A percentile compares a stretch with the other conserved stretches of the same genome.
These are phyloP conservation scores for Troilus luridus DNA, from an alignment of 2,888 invertebrate species.

Conservation along the genomic window DNA sequence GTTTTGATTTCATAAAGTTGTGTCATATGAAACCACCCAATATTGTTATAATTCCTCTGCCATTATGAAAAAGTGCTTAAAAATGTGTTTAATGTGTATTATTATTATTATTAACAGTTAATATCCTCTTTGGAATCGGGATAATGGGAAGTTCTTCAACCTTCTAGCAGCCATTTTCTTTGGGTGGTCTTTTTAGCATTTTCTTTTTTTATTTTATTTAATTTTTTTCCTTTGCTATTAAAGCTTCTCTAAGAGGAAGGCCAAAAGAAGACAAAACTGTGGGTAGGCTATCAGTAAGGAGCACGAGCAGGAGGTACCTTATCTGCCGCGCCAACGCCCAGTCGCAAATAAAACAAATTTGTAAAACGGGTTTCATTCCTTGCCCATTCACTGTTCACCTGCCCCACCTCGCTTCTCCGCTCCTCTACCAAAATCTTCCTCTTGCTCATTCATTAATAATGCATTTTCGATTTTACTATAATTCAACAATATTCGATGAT, in stretches of 20 bases:
- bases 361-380: constrained; percentile 44
- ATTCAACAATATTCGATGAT: no score
- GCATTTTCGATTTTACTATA: not conserved
- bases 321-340: constrained; percentile 43
- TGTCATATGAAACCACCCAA: no score
- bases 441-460: not conserved
- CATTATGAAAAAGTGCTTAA: not conserved
- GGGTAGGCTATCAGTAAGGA: not conserved
- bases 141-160: not conserved
- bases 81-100: not conserved
- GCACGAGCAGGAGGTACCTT: constrained; percentile 10
- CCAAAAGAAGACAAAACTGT: not conserved
- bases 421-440: not conserved
- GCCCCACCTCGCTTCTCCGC: not conserved
- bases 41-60: no score
- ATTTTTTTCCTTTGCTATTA: not conserved
- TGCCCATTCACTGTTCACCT: constrained; percentile 38
- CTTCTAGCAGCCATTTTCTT: not conserved
- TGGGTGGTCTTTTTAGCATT: not conserved
- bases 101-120: not conserved
- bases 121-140: not conserved
- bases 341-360: constrained; percentile 45
- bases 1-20: no score
- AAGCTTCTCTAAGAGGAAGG: not conserved
- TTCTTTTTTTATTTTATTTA: no score